phyloP scores from a whole-genome alignment of 2,797 vertebrate genomes.

The Numenius phaeopus region DNA sequence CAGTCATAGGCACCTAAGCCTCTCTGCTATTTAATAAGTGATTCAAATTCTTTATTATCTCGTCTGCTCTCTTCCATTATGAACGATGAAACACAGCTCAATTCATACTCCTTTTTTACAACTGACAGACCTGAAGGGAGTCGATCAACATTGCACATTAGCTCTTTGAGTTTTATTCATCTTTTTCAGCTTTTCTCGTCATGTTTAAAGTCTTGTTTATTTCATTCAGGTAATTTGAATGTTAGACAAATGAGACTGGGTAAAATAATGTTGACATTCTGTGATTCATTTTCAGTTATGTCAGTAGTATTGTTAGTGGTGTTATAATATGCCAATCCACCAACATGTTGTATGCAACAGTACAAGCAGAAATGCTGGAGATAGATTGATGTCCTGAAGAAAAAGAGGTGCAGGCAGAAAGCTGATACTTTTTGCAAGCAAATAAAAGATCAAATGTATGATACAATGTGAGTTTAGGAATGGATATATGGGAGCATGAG shows the following conservation, averaged over 20 bases:
- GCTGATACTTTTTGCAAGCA: neutral
- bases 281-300: neutral
- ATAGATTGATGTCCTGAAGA: neutral
- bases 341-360: neutral
- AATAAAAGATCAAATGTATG: neutral
- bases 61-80: neutral
- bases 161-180: neutral
- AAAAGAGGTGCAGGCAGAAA: neutral
- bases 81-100: neutral
- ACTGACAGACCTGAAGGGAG: neutral
- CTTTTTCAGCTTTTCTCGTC: neutral
- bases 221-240: neutral
- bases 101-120: neutral
- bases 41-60: neutral
- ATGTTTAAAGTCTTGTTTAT: neutral
- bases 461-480: slow-evolving; percentile 14
- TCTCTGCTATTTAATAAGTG: neutral
- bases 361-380: neutral
- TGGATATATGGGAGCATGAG: neutral
- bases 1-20: neutral
- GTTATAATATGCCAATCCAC: neutral
- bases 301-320: neutral
- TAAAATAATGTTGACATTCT: neutral
- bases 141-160: neutral
- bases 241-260: neutral